These are phyloP conservation scores for Rachycentron canadum DNA, from an alignment of 2,797 vertebrate genomes.

Conservation along the genomic window DNA sequence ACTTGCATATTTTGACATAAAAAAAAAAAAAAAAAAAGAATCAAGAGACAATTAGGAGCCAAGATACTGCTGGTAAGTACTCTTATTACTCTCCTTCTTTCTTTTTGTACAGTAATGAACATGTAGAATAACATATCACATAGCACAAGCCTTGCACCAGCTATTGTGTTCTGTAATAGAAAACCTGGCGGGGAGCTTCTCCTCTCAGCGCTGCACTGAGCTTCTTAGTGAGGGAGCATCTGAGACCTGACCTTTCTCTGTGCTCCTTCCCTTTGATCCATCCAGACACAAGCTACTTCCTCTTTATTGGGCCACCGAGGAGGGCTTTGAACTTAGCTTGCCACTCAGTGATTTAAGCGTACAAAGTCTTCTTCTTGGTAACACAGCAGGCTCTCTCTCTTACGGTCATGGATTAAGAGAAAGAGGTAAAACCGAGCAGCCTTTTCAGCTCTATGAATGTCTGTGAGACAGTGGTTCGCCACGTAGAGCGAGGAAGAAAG, in stretches of 20 bases:
- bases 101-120: conserved; percentile 7
- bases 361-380: conserved; percentile 66
- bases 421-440: conserved; percentile 45
- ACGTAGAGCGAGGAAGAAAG: conserved; percentile 31
- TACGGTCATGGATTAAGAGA: conserved; percentile 71
- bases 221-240: conserved; percentile 71
- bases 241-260: conserved; percentile 81
- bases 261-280: conserved; percentile 81
- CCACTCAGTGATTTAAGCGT: conserved; percentile 74
- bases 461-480: conserved; percentile 42
- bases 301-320: conserved; percentile 76
- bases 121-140: conserved; percentile 48
- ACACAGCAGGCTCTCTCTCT: conserved; percentile 57
- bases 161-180: conserved; percentile 61
- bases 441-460: conserved; percentile 55
- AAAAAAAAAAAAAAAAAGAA: too few species aligned
- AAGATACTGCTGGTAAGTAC: neutral
- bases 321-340: conserved; percentile 84
- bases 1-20: conserved; percentile 14
- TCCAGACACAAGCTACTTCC: conserved; percentile 75
- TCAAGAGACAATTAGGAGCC: neutral
- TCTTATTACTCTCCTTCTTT: conserved; percentile 18
- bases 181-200: conserved; percentile 69
- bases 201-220: conserved; percentile 50
- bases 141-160: conserved; percentile 31